Conservation (phyloP, 1,140 invertebrate genomes). For the Theocolax elegans region DNA sequence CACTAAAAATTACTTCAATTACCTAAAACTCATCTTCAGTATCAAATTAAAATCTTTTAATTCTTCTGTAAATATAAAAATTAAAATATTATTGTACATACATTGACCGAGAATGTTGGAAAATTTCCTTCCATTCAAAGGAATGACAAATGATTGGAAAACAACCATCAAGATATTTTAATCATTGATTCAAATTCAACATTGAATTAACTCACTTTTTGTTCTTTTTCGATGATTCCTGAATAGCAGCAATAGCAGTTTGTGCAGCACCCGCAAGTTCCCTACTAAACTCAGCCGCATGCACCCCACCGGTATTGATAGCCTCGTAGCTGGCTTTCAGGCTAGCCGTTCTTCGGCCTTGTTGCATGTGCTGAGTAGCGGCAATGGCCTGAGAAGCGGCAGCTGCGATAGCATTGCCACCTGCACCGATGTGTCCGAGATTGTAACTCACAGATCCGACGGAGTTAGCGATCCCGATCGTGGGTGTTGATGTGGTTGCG, state of each 20-base stretch:
- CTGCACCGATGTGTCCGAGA: conserved; percentile 78
- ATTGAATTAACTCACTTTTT: conserved; percentile 74
- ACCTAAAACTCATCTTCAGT: too few relatives aligned
- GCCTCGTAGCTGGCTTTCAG: conserved; percentile 95
- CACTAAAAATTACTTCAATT: too few relatives aligned
- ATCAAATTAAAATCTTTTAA: too few relatives aligned
- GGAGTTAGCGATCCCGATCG: conserved; percentile 61
- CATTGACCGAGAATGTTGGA: too few relatives aligned
- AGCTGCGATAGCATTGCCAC: conserved; percentile 90
- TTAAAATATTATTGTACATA: too few relatives aligned
- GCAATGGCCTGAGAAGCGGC: conserved; percentile 96
- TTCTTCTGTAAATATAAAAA: too few relatives aligned
- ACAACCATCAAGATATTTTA: too few relatives aligned
- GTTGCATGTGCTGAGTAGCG: conserved; percentile 96
- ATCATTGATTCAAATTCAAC: too few relatives aligned
- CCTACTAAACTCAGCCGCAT: conserved; percentile 70
- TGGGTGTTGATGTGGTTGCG: conserved; percentile 51
- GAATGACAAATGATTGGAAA: too few relatives aligned
- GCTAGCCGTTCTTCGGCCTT: conserved; percentile 91
- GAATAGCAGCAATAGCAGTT: conserved; percentile 80
- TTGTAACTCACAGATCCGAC: conserved; percentile 70
- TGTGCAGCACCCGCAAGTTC: conserved; percentile 82
- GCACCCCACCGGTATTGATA: conserved; percentile 74
- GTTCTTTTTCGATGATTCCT: conserved; percentile 75
- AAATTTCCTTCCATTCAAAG: too few relatives aligned